Percentiles rank a stretch among this genome's conserved stretches.
Evolutionary conservation across 2,888 invertebrate species (phyloP).

Genomic region (Nycteola revayana): DNA sequence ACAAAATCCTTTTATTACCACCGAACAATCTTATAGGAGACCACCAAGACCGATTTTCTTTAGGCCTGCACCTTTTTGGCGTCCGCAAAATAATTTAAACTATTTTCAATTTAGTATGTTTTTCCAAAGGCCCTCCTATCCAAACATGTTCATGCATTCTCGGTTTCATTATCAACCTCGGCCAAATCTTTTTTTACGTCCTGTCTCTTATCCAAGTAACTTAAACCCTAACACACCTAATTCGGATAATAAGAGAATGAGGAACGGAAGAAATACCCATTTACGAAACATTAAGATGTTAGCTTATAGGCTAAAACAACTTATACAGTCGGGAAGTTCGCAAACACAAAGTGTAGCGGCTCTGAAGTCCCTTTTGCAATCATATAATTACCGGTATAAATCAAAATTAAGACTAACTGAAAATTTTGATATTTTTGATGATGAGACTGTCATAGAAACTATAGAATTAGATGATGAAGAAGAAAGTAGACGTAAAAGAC

Average conservation of each 20-base stretch:
- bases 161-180: conserved; percentile 40
- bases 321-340: conserved; percentile 30
- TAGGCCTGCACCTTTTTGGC: conserved; percentile 43
- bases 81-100: conserved; percentile 37
- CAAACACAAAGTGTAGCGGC: conserved; percentile 37
- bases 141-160: conserved; percentile 34
- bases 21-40: conserved; percentile 11
- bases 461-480: conserved; percentile 62
- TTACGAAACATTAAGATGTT: conserved; percentile 47
- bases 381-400: conserved; percentile 57
- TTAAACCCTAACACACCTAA: conserved; percentile 16
- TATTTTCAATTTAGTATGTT: conserved; percentile 44
- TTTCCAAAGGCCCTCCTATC: conserved; percentile 43
- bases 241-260: conserved; percentile 33
- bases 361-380: conserved; percentile 46
- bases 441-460: conserved; percentile 54
- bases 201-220: conserved; percentile 12
- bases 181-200: conserved; percentile 27
- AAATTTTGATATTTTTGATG: conserved; percentile 44
- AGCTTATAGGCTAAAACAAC: conserved; percentile 40
- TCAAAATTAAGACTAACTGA: conserved; percentile 44
- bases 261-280: conserved; percentile 35
- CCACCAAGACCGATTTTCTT: conserved; percentile 27
- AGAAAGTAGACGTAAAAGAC: conserved; percentile 44
- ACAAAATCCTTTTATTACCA: conserved; percentile 12